A percentile compares a stretch with the other conserved stretches of the same genome.
Conservation (phyloP, 2,888 invertebrate species). For the Synergus umbraculus region DNA sequence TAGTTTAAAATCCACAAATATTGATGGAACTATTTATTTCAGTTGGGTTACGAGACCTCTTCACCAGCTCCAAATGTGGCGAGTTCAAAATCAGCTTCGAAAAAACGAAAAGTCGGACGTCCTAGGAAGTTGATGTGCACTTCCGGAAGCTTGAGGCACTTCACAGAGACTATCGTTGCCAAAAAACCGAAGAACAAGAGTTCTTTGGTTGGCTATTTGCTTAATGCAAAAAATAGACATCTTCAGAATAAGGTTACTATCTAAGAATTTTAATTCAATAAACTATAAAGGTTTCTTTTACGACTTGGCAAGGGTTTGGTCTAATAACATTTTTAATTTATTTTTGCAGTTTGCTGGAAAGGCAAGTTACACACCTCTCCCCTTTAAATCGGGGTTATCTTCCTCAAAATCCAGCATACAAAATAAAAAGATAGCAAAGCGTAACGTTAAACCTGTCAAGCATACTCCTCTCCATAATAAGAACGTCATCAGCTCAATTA, state of each 20-base stretch:
- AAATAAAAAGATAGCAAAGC: constrained; percentile 64
- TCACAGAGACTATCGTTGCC: constrained; percentile 89
- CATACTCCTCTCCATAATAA: constrained; percentile 73
- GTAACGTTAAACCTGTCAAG: constrained; percentile 68
- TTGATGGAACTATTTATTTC: constrained; percentile 11
- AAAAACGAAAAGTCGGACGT: constrained; percentile 90
- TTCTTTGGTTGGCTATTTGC: constrained; percentile 83
- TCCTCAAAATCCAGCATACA: constrained; percentile 63
- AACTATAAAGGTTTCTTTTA: background rate
- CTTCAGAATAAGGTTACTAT: constrained; percentile 73
- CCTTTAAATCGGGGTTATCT: constrained; percentile 65
- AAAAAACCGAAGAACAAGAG: constrained; percentile 88
- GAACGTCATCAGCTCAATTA: constrained; percentile 73
- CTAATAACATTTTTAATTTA: background rate
- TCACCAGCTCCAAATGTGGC: constrained; percentile 65
- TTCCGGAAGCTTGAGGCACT: constrained; percentile 79
- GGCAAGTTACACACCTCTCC: constrained; percentile 65
- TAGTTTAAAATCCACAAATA: background rate
- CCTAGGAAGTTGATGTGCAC: constrained; percentile 85
- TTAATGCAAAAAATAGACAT: constrained; percentile 83
- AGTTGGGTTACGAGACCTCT: constrained; percentile 67
- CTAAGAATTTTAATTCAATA: background rate
- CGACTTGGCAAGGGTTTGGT: background rate
- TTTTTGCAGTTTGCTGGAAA: constrained; percentile 64
- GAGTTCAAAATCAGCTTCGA: constrained; percentile 78